Base-by-base conservation (phyloP, 2,797 vertebrate species). In the Sebastes minor region DNA sequence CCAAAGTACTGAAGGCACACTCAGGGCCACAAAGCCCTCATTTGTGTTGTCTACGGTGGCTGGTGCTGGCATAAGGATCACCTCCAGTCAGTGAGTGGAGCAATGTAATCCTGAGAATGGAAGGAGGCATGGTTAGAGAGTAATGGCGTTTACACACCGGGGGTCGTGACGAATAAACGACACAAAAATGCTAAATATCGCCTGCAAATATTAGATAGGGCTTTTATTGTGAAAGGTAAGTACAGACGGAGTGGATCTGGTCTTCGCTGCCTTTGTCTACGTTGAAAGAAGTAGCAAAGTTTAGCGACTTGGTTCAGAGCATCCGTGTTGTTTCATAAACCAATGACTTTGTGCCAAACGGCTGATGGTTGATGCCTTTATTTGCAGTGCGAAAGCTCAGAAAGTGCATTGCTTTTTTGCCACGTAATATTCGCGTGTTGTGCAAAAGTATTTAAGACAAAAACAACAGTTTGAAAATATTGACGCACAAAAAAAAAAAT, bases 1-100 rank as follows among this genome's bases (percentile, higher is more conserved):
- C 85, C 74, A 68, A 75, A 90, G 88, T 53, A 89, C 87, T 89
- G 84, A 89, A 88, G 85, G 88, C 86, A 89, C 89, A 91, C 91
- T 87, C 83, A 88, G 75, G 72, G 74, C 90, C 92, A 96, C 94
- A 96, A 96, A 93, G 94, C 90, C 81, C 86, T 79, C 85, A 46
- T 91, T 94, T 96, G 94, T 96, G 90, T 89, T 76, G 69, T 86
- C 74, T 57, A 14, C 38, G 61, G 70, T 70, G 81, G 57, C 86
- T 74, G 71, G 71, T 16, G 69, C 78, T 14, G 64, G 72, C 42
- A 73, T 16, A 28, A 60, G 80, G 80, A 87, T 87, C 80, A 80
- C 78, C 71, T 75, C 78, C 74, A 49, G 69, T 56, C 61, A 62
- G 25, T 6, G 16, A 55, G 23, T 10, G 53, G 27, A 71, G 74